A percentile compares a stretch with the other conserved stretches of the same genome.
These are phyloP conservation scores for Caranx melampygus DNA, from an alignment of 2,113 vertebrate genomes.

Conservation along the genomic window DNA sequence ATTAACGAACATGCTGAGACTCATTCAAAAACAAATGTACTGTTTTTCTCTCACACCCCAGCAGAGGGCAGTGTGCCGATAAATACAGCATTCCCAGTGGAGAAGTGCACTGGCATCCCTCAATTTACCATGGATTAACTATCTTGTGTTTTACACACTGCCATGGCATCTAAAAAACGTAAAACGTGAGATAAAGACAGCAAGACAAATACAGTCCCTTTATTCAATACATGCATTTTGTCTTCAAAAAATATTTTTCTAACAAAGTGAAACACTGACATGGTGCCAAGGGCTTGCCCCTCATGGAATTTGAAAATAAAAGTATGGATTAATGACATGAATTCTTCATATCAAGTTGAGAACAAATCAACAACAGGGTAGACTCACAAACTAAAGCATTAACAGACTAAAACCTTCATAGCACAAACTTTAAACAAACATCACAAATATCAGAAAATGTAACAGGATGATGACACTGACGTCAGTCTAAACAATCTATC, in stretches of 20 bases:
- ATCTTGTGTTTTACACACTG: not conserved
- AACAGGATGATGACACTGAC: constrained; percentile 11
- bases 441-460: not conserved
- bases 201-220: constrained; percentile 29
- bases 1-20: no score
- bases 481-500: not conserved
- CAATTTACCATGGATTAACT: not conserved
- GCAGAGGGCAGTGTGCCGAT: constrained; percentile 34
- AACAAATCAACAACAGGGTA: not conserved
- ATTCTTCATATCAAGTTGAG: not conserved
- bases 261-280: constrained; percentile 48
- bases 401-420: constrained; percentile 11
- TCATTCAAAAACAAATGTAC: not conserved
- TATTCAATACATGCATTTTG: constrained; percentile 67
- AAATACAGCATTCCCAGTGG: not conserved
- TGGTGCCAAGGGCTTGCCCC: constrained; percentile 24
- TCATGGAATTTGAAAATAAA: constrained; percentile 28
- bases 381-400: not conserved
- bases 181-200: constrained; percentile 5
- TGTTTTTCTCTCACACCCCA: constrained; percentile 14
- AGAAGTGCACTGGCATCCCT: not conserved
- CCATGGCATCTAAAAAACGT: not conserved
- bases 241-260: constrained; percentile 49
- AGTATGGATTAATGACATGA: constrained; percentile 1
- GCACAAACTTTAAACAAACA: constrained; percentile 7